These are phyloP conservation scores for Agrotis puta DNA, from an alignment of 2,888 invertebrate genomes.

Conservation along the genomic window DNA sequence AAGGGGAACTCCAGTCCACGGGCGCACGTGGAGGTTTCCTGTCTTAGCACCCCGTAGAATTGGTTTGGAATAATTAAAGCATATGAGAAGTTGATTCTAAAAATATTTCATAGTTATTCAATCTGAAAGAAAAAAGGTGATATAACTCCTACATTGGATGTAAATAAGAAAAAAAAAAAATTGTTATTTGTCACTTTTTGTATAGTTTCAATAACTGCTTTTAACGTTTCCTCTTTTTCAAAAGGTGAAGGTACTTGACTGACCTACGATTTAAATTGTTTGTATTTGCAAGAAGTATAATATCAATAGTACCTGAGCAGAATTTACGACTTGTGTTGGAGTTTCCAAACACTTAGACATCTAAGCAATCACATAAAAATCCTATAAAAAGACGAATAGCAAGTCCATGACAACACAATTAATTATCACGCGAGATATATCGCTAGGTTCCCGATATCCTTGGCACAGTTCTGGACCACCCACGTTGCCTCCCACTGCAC, in stretches of 20 bases:
- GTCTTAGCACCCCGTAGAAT: no score
- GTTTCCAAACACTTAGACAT: neutral
- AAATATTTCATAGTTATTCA: neutral
- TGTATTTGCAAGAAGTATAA: neutral
- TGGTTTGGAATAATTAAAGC: neutral
- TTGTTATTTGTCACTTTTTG: no score
- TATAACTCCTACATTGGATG: no score
- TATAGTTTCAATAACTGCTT: neutral
- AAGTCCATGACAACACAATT: constrained; percentile 41
- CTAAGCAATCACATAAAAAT: constrained; percentile 3
- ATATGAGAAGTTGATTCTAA: neutral
- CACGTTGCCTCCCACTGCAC: constrained; percentile 77
- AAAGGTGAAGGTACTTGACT: neutral
- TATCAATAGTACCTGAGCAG: neutral
- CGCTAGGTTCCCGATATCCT: constrained; percentile 78
- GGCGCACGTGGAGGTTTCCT: no score
- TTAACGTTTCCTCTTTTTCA: neutral
- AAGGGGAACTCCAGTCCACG: no score
- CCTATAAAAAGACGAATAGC: constrained; percentile 21
- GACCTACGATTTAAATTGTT: neutral
- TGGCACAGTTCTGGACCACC: constrained; percentile 81
- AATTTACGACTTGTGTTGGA: neutral
- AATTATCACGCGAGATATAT: constrained; percentile 58
- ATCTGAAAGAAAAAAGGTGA: no score
- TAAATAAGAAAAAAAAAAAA: neutral